phyloP scores from a whole-genome alignment of 2,888 invertebrate species.

The Harmothoe impar region DNA sequence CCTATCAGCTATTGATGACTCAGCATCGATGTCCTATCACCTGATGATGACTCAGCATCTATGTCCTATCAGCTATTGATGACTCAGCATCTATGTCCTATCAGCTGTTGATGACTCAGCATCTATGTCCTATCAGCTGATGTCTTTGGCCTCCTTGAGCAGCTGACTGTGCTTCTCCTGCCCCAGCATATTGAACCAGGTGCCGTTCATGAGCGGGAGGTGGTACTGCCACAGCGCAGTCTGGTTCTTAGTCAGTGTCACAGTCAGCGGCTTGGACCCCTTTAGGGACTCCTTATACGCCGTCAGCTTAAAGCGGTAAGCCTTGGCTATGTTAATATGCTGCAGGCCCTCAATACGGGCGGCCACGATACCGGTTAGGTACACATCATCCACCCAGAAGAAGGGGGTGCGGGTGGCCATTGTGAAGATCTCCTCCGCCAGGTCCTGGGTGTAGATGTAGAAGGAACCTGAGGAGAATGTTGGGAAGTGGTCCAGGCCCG shows the following conservation, averaged over 20 bases:
- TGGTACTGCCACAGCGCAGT: background rate
- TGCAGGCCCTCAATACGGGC: background rate
- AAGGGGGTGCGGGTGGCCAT: conserved; percentile 32
- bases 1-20: too few species aligned
- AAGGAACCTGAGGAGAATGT: conserved; percentile 35
- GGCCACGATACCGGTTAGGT: conserved; percentile 37
- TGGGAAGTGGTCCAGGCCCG: conserved; percentile 50
- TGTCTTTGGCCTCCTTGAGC: background rate
- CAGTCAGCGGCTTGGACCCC: background rate
- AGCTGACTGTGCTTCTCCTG: background rate
- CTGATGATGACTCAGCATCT: too few species aligned
- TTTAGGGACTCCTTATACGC: background rate
- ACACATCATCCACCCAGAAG: conserved; percentile 56
- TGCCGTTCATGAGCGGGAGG: background rate
- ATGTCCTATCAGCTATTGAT: too few species aligned
- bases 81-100: too few species aligned
- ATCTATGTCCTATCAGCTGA: too few species aligned
- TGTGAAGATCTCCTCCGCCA: background rate
- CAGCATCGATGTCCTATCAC: too few species aligned
- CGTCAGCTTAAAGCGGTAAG: conserved; percentile 2
- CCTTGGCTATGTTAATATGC: conserved; percentile 19
- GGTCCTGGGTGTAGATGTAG: background rate
- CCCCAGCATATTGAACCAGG: background rate
- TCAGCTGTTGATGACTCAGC: too few species aligned
- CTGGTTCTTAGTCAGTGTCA: conserved; percentile 19